Evolutionary conservation across 1,140 invertebrate species (phyloP).

Genomic region (Lerema accius): DNA sequence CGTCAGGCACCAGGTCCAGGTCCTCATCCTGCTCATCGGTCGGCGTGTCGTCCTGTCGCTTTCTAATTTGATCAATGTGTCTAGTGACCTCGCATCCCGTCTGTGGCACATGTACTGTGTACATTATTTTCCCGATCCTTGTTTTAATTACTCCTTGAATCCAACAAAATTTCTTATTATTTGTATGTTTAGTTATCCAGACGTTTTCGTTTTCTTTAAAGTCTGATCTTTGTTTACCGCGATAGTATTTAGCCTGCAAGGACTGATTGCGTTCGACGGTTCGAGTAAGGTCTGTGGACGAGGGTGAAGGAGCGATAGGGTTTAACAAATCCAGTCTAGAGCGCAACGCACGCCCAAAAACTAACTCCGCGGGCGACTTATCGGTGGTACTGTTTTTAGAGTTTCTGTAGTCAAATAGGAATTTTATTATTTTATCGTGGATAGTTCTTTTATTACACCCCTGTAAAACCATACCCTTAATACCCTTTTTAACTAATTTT

Average conservation of each 20-base stretch:
- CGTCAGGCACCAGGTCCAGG: conserved; percentile 3
- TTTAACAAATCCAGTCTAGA: conserved; percentile 36
- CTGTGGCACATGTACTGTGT: conserved; percentile 11
- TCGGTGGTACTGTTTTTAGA: conserved; percentile 39
- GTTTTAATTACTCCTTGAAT: conserved; percentile 13
- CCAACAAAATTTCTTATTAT: conserved; percentile 31
- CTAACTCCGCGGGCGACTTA: conserved; percentile 37
- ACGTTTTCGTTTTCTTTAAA: conserved; percentile 32
- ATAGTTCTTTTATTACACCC: conserved; percentile 22
- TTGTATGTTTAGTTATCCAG: conserved; percentile 30
- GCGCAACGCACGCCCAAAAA: conserved; percentile 34
- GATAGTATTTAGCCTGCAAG: conserved; percentile 40
- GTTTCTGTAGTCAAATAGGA: conserved; percentile 36
- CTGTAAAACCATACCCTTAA: conserved; percentile 19
- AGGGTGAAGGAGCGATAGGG: conserved; percentile 11
- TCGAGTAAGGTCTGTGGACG: conserved; percentile 32
- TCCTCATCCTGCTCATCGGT: not conserved
- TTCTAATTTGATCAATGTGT: conserved; percentile 25
- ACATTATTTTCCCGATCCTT: conserved; percentile 15
- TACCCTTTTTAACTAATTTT: conserved; percentile 37
- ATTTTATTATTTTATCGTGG: conserved; percentile 33
- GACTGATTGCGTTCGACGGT: conserved; percentile 36
- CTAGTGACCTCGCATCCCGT: conserved; percentile 8
- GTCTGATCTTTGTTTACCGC: conserved; percentile 22
- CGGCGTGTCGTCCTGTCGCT: not conserved